Base-by-base conservation (phyloP, 2,797 vertebrate species). In the Notolepis coatsorum region DNA sequence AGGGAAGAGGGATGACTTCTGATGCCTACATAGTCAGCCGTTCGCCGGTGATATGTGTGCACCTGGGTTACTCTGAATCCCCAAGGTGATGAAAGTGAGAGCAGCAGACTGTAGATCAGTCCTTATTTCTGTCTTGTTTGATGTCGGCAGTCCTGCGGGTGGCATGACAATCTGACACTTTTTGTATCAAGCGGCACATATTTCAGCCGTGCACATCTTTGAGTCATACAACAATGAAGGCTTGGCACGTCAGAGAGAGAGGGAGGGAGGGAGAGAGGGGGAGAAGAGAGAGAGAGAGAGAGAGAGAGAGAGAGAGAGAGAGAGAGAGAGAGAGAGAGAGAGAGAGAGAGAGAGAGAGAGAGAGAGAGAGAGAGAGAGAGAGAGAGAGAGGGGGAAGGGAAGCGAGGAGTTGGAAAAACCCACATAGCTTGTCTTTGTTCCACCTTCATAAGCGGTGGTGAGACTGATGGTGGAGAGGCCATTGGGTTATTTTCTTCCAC, bases 381-480 rank as follows among this genome's bases (percentile, higher is more conserved):
- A n/a, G n/a, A n/a, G n/a, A 46, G 69, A 59, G 61, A 57, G 46
- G 53, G 13, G 17, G 37, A 38, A 54, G 57, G 51, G 51, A 48
- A 61, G 30, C 24, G 15, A 52, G 17, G 35, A 13, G 39, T 53
- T 38, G 27, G 25, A 18, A 55, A 70, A 75, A 58, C 31, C 65
- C 46, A 51, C 59, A 61, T 54, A 75, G 61, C 50, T 50, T 49
- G 30, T 27, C 55, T 80, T 80, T 65, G 63, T 84, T 77, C 61
- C 35, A 13, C 13, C 31, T 23, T 71, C 75, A 59, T 43, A 66
- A 71, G 43, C 12, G 10, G 28, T 10, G 35, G 61, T 64, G 73
- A 78, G 62, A 73, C 50, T 18, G 61, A 66, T 9, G 25, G 27
- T 49, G 43, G 67, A 82, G 82, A 85, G 77, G 70, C 68, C 64